These are phyloP conservation scores for Cyprinodon diabolis DNA, from an alignment of 2,797 vertebrate genomes.

Conservation along the genomic window DNA sequence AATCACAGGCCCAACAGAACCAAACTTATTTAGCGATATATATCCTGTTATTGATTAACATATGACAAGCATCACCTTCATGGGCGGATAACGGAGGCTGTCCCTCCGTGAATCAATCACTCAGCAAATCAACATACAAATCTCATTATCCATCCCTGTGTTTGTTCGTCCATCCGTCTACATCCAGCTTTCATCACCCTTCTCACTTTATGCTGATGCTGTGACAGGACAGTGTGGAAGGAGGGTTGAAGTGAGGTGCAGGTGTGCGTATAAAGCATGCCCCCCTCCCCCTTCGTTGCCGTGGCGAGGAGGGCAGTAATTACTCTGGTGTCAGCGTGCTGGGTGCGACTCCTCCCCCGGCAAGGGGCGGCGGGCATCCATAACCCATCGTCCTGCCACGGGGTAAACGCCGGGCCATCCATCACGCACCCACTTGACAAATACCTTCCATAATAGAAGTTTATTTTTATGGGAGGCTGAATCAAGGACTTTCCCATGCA, in stretches of 20 bases:
- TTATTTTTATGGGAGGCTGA: slow-evolving; percentile 99
- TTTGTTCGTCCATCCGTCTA: slow-evolving; percentile 35
- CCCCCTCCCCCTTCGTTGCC: slow-evolving; percentile 45
- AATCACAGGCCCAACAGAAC: slow-evolving; percentile 1
- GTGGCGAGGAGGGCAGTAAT: slow-evolving; percentile 79
- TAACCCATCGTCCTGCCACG: slow-evolving; percentile 97
- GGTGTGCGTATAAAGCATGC: slow-evolving; percentile 64
- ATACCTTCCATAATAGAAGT: slow-evolving; percentile 99
- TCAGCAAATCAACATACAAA: slow-evolving; percentile 25
- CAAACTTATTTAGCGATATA: slow-evolving; percentile 3
- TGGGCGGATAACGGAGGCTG: background rate
- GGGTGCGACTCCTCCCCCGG: slow-evolving; percentile 90
- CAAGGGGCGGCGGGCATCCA: slow-evolving; percentile 91
- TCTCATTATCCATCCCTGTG: slow-evolving; percentile 14
- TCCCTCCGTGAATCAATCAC: slow-evolving; percentile 13
- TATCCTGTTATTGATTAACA: slow-evolving; percentile 12
- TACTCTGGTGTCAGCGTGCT: slow-evolving; percentile 88
- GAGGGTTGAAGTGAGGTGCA: slow-evolving; percentile 53
- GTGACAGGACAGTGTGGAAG: slow-evolving; percentile 40
- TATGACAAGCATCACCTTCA: slow-evolving; percentile 6
- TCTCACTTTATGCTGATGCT: slow-evolving; percentile 31
- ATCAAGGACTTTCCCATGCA: slow-evolving; percentile 99
- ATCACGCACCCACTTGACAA: slow-evolving; percentile 99
- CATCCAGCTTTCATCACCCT: slow-evolving; percentile 32
- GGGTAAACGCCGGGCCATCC: slow-evolving; percentile 96